Conservation (phyloP, 1,140 invertebrate genomes). For the Oryzaephilus surinamensis region DNA sequence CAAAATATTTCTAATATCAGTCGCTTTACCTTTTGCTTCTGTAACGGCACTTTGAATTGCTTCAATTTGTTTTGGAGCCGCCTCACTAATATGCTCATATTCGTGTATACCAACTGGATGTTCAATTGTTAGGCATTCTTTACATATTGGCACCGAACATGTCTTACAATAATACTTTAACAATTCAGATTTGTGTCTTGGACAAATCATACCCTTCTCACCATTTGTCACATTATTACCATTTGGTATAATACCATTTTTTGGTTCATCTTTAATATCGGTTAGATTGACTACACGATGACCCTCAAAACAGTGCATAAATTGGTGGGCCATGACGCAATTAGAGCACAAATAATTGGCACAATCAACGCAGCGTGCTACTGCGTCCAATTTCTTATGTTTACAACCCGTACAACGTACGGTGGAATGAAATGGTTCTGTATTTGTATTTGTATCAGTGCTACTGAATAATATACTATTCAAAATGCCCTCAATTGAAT, state of each 20-base stretch:
- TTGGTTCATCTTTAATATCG: slow-evolving; percentile 46
- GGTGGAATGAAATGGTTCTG: not conserved
- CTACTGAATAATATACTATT: slow-evolving; percentile 51
- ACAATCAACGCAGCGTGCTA: slow-evolving; percentile 89
- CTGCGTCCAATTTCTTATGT: slow-evolving; percentile 72
- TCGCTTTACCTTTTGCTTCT: slow-evolving; percentile 74
- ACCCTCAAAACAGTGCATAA: slow-evolving; percentile 97
- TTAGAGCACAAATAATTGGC: slow-evolving; percentile 90
- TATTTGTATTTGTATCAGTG: slow-evolving; percentile 2
- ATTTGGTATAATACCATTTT: slow-evolving; percentile 30
- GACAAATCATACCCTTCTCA: slow-evolving; percentile 62
- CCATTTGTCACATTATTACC: slow-evolving; percentile 26
- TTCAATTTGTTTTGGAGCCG: slow-evolving; percentile 74
- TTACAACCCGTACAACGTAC: slow-evolving; percentile 72
- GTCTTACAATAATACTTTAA: slow-evolving; percentile 87
- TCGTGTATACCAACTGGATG: slow-evolving; percentile 80
- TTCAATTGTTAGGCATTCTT: slow-evolving; percentile 83
- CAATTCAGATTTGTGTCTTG: slow-evolving; percentile 74
- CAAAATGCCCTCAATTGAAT: slow-evolving; percentile 53
- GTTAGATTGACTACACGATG: slow-evolving; percentile 75
- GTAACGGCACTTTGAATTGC: slow-evolving; percentile 66
- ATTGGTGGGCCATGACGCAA: slow-evolving; percentile 96
- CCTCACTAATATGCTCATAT: slow-evolving; percentile 69
- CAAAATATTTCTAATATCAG: slow-evolving; percentile 69
- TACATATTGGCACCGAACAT: slow-evolving; percentile 83